These are phyloP conservation scores for Cottus gobio DNA, from an alignment of 2,113 vertebrate species.

Conservation along the genomic window DNA sequence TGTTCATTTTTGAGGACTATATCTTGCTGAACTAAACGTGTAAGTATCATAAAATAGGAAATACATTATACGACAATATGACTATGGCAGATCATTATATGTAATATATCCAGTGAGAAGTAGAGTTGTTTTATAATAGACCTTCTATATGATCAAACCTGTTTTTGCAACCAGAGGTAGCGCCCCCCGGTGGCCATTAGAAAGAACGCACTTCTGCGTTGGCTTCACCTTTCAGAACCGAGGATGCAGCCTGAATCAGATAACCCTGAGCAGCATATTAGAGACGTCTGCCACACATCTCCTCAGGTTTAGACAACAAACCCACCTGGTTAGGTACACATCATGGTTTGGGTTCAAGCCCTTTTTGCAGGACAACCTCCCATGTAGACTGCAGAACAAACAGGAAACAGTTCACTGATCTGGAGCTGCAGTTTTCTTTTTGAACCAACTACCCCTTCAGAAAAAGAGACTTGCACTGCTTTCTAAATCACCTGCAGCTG, in stretches of 20 bases:
- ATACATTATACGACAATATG: no score
- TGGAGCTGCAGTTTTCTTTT: slow-evolving; percentile 23
- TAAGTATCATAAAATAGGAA: background rate
- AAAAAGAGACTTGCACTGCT: slow-evolving; percentile 30
- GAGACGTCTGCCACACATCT: no score
- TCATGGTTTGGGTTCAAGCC: background rate
- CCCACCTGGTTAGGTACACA: background rate
- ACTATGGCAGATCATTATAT: background rate
- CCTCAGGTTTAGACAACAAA: no score
- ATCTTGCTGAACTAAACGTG: no score
- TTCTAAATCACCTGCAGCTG: background rate
- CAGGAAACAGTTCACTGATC: background rate
- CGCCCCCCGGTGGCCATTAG: background rate
- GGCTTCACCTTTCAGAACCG: no score
- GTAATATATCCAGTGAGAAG: background rate
- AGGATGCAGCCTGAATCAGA: no score
- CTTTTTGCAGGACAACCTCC: no score
- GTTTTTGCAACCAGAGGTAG: background rate
- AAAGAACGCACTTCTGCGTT: background rate
- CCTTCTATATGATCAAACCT: background rate
- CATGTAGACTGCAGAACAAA: no score
- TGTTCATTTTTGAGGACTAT: background rate
- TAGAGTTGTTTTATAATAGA: background rate
- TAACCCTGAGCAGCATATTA: no score
- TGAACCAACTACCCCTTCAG: slow-evolving; percentile 32